Evolutionary conservation across 2,113 vertebrate species (phyloP).

Genomic region (Oncorhynchus gorbuscha): DNA sequence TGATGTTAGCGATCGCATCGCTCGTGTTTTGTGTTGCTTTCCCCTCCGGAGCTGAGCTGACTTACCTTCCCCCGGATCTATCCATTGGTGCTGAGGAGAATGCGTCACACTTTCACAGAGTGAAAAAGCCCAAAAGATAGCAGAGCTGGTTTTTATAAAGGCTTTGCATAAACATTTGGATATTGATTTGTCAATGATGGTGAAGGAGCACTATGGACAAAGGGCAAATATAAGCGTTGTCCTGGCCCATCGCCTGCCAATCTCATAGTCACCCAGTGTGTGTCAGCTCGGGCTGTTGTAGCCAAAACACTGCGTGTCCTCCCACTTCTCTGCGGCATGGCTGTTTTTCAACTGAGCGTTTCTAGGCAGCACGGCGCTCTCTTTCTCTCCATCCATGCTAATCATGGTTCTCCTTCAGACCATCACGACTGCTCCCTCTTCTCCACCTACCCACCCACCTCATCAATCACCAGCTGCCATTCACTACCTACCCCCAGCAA

Average conservation of each 20-base stretch:
- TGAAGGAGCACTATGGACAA: neutral
- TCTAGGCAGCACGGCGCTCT: neutral
- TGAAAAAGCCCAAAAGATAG: neutral
- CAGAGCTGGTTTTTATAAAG: neutral
- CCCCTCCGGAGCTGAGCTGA: neutral
- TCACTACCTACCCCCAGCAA: constrained; percentile 51
- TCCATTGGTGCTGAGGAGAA: constrained; percentile 28
- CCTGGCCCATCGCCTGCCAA: neutral
- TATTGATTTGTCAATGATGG: neutral
- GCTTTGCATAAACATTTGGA: neutral
- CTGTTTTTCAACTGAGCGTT: neutral
- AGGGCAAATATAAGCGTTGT: neutral
- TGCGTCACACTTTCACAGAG: constrained; percentile 4
- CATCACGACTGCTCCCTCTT: constrained; percentile 38
- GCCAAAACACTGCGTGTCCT: neutral
- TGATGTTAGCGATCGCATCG: constrained; percentile 37
- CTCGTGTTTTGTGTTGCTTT: constrained; percentile 35
- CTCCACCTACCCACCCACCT: constrained; percentile 31
- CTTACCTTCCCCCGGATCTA: constrained; percentile 10
- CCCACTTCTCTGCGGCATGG: constrained; percentile 12
- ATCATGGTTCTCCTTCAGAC: constrained; percentile 49
- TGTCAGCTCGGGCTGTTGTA: neutral
- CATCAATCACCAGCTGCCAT: constrained; percentile 43
- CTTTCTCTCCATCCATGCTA: constrained; percentile 49
- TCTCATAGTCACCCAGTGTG: neutral